A percentile compares a stretch with the other conserved stretches of the same genome.
Evolutionary conservation across 2,888 invertebrate species (phyloP).

Genomic region (Tupiocoris notatus): DNA sequence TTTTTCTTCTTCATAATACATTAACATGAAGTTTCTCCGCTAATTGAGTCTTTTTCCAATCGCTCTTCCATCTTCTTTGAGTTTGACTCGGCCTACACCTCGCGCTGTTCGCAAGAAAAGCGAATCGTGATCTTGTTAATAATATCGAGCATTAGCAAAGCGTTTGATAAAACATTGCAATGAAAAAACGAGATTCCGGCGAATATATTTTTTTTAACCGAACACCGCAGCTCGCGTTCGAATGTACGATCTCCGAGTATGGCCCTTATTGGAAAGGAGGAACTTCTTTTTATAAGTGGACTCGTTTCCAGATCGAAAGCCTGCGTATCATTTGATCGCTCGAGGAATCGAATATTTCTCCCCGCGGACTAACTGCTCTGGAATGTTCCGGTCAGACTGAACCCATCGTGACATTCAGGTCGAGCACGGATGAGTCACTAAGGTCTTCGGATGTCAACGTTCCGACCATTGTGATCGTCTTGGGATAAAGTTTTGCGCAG

Average conservation of each 20-base stretch:
- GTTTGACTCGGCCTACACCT: slow-evolving; percentile 15
- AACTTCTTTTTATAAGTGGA: background rate
- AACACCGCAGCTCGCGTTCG: too few relatives aligned
- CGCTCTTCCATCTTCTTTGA: background rate
- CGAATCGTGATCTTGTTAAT: slow-evolving; percentile 27
- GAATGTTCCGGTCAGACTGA: background rate
- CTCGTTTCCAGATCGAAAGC: background rate
- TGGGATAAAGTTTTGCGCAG: background rate
- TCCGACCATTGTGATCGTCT: background rate
- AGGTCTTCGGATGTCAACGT: background rate
- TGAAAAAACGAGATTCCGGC: background rate
- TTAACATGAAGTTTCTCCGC: background rate
- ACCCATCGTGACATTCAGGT: background rate
- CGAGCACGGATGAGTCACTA: background rate
- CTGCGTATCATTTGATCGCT: background rate
- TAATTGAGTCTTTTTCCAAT: background rate
- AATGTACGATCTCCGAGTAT: background rate
- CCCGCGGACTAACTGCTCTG: background rate
- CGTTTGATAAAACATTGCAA: background rate
- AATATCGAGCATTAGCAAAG: slow-evolving; percentile 26
- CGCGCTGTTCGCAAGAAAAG: slow-evolving; percentile 15
- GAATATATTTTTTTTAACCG: background rate
- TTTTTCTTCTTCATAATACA: background rate
- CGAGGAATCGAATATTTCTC: background rate
- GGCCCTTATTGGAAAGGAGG: background rate